Evolutionary conservation across 2,797 vertebrate species (phyloP).

Genomic region (Crypturellus tataupa): DNA sequence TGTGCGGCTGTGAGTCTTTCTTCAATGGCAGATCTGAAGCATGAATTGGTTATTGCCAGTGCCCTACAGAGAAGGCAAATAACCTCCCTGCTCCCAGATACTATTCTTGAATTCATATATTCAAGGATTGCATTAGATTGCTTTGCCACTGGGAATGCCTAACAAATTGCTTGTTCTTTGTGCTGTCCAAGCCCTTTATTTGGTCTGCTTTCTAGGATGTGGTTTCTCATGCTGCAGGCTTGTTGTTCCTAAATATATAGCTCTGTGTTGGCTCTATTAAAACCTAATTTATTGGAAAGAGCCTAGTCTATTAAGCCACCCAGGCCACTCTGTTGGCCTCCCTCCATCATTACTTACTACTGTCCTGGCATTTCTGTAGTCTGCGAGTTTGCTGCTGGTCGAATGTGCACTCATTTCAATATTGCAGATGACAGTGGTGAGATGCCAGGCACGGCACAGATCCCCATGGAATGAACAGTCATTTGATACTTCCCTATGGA

Average conservation of each 20-base stretch:
- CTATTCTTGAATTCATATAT: constrained; percentile 10
- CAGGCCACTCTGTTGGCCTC: background rate
- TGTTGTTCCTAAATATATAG: background rate
- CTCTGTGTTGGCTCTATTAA: background rate
- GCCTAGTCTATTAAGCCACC: background rate
- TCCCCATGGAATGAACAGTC: background rate
- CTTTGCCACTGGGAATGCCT: constrained; percentile 15
- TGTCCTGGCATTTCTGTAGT: background rate
- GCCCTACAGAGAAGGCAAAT: background rate
- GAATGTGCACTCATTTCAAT: background rate
- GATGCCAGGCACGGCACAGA: background rate
- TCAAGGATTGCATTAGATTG: background rate
- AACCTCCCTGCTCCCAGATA: background rate
- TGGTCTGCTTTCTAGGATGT: background rate
- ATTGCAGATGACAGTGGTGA: background rate
- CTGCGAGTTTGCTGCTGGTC: background rate
- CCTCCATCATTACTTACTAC: constrained; percentile 13
- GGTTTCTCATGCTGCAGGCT: background rate
- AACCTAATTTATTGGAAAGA: background rate
- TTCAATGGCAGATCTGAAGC: background rate
- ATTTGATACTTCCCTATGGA: background rate
- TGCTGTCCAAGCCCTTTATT: background rate
- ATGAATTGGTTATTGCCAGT: background rate
- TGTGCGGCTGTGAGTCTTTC: background rate
- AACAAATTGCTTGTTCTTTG: constrained; percentile 19